These are phyloP conservation scores for Suncus etruscus DNA, from an alignment of 2,113 vertebrate genomes.

Conservation along the genomic window DNA sequence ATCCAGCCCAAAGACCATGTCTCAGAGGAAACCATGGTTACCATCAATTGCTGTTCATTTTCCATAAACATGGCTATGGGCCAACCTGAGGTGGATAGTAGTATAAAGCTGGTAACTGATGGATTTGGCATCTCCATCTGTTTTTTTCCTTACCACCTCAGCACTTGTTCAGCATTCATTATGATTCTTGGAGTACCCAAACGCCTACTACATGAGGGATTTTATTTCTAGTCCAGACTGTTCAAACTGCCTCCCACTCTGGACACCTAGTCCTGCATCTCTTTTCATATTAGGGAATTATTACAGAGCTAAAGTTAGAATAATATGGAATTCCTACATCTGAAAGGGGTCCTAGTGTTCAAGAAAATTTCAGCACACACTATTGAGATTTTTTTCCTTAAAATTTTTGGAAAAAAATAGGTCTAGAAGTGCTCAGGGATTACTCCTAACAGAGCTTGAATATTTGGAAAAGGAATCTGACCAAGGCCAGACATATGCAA, in stretches of 20 bases:
- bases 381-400: neutral
- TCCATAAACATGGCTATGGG: constrained; percentile 61
- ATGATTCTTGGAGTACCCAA: neutral
- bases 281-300: neutral
- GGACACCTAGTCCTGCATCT: neutral
- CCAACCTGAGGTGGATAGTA: constrained; percentile 1
- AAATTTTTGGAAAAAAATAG: too few relatives aligned
- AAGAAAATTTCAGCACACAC: neutral
- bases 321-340: neutral
- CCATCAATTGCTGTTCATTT: constrained; percentile 63
- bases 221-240: constrained; percentile 2
- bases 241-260: neutral
- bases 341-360: neutral
- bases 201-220: neutral
- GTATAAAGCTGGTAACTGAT: constrained; percentile 48
- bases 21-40: constrained; percentile 43
- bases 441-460: too few relatives aligned
- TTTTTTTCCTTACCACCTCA: constrained; percentile 50
- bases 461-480: too few relatives aligned
- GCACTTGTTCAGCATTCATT: constrained; percentile 34
- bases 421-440: too few relatives aligned
- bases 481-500: too few relatives aligned
- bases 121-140: constrained; percentile 39
- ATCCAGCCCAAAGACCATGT: constrained; percentile 61
- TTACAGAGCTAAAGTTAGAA: neutral